phyloP scores from a whole-genome alignment of 2,113 vertebrate species.

The Callocephalon fimbriatum region DNA sequence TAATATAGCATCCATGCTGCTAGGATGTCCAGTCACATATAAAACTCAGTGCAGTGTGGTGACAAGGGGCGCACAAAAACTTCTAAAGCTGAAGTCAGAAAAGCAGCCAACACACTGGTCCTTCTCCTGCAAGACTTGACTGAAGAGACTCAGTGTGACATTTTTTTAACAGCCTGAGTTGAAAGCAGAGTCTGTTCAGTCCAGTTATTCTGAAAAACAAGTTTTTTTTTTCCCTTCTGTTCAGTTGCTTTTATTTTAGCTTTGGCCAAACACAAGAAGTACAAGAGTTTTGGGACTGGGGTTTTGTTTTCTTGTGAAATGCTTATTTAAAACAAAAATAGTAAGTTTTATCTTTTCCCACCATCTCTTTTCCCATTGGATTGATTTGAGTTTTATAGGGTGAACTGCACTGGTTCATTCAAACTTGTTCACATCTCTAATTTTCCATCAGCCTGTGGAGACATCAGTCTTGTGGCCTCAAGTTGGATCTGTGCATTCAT shows the following conservation, averaged over 20 bases:
- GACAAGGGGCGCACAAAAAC: background rate
- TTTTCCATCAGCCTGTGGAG: background rate
- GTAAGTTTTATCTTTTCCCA: background rate
- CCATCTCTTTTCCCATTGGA: background rate
- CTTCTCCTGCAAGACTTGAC: background rate
- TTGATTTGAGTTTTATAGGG: background rate
- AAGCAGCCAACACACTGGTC: background rate
- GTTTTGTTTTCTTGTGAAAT: conserved; percentile 25
- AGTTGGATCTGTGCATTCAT: background rate
- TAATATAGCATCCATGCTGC: background rate
- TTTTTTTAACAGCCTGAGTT: background rate
- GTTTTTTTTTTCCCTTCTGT: background rate
- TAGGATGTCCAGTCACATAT: background rate
- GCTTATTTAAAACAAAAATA: background rate
- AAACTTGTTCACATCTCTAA: background rate
- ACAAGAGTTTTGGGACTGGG: background rate
- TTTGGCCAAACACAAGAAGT: background rate
- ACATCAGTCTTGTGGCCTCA: background rate
- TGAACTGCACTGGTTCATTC: background rate
- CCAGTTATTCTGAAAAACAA: background rate
- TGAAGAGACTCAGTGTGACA: background rate
- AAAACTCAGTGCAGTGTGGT: background rate
- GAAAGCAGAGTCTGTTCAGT: background rate
- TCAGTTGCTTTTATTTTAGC: background rate
- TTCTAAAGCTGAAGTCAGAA: background rate